Evolutionary conservation across 1,140 invertebrate genomes (phyloP).

Genomic region (Drosophila burlai): DNA sequence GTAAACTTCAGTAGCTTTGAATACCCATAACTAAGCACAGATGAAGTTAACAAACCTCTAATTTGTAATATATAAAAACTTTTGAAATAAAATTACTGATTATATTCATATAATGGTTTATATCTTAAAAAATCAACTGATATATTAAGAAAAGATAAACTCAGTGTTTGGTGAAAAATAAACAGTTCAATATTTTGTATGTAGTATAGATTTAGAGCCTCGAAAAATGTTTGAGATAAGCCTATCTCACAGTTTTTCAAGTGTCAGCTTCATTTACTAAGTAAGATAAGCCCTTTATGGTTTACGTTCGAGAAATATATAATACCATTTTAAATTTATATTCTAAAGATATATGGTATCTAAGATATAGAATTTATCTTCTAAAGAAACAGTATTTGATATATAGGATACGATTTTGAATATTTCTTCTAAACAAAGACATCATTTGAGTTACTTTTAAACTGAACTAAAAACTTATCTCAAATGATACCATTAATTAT

Average conservation of each 20-base stretch:
- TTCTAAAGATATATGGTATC: too few relatives aligned
- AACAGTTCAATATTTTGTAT: not conserved
- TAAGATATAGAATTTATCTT: not conserved
- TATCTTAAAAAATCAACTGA: not conserved
- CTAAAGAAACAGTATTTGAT: not conserved
- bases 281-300: not conserved
- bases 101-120: too few relatives aligned
- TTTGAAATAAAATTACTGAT: not conserved
- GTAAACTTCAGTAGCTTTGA: not conserved
- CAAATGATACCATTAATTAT: conserved; percentile 3
- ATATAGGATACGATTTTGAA: not conserved
- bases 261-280: not conserved
- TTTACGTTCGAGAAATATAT: not conserved
- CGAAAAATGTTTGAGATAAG: not conserved
- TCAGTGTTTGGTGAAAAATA: not conserved
- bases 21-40: not conserved
- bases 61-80: not conserved
- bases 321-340: too few relatives aligned
- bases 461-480: not conserved
- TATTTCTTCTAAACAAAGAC: not conserved
- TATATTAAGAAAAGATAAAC: not conserved
- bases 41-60: not conserved
- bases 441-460: not conserved
- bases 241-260: not conserved
- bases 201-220: not conserved